Evolutionary conservation across 2,888 invertebrate genomes (phyloP).

Genomic region (Macropis europaea): DNA sequence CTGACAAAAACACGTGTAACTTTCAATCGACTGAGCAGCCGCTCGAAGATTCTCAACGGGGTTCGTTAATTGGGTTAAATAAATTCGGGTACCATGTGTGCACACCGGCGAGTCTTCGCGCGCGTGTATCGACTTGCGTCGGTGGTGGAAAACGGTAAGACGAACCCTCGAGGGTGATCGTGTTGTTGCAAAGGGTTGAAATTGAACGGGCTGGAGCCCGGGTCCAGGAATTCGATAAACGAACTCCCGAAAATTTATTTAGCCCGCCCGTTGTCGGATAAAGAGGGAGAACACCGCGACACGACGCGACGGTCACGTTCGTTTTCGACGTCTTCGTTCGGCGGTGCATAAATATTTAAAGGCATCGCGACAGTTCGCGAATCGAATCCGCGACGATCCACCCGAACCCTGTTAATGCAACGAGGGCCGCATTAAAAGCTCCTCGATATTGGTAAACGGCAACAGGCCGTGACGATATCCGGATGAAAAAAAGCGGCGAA

Average conservation of each 20-base stretch:
- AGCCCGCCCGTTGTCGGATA: background rate
- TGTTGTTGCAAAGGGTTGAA: constrained; percentile 58
- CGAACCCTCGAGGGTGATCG: constrained; percentile 11
- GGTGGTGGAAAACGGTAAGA: constrained; percentile 35
- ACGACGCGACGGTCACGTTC: no score
- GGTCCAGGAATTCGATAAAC: constrained; percentile 51
- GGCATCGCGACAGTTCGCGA: background rate
- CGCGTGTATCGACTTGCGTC: constrained; percentile 1
- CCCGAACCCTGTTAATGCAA: constrained; percentile 28
- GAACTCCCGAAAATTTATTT: constrained; percentile 39
- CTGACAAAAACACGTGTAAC: constrained; percentile 76
- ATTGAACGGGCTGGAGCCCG: constrained; percentile 27
- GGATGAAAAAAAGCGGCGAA: constrained; percentile 34
- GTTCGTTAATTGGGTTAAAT: constrained; percentile 70
- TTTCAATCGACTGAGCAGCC: constrained; percentile 72
- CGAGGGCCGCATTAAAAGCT: constrained; percentile 26
- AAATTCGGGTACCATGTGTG: constrained; percentile 58
- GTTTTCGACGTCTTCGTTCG: background rate
- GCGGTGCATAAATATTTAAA: constrained; percentile 19
- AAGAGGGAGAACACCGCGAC: background rate
- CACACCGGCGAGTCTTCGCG: constrained; percentile 6
- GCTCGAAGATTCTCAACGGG: constrained; percentile 65
- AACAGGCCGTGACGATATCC: constrained; percentile 27
- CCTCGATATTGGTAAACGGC: constrained; percentile 35
- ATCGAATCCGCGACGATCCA: constrained; percentile 11